Conservation (phyloP, 2,113 vertebrate genomes). For the Nicator chloris region DNA sequence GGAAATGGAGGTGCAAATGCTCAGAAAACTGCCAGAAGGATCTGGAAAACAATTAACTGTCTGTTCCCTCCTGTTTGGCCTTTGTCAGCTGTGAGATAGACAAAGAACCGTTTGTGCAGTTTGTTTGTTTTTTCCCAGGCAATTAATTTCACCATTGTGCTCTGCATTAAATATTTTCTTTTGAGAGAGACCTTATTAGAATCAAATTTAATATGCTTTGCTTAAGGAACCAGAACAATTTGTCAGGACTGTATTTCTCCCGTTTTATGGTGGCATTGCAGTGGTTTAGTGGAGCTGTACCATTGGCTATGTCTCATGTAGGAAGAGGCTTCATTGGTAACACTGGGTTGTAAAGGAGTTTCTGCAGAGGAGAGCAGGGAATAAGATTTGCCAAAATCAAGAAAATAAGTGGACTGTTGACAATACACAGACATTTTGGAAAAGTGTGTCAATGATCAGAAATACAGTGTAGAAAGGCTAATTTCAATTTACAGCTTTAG, state of each 20-base stretch:
- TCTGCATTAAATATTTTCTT: not conserved
- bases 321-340: not conserved
- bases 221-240: not conserved
- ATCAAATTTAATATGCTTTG: not conserved
- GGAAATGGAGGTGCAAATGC: not conserved
- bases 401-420: not conserved
- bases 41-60: slow-evolving; percentile 12
- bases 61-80: not conserved
- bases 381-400: not conserved
- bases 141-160: not conserved
- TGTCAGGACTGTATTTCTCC: not conserved
- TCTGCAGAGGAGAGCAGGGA: not conserved
- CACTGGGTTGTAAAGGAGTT: not conserved
- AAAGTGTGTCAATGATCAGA: not conserved
- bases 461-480: not conserved
- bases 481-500: not conserved
- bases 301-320: rapidly evolving
- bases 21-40: not conserved
- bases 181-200: not conserved
- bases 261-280: not conserved
- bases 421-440: not conserved
- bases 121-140: not conserved
- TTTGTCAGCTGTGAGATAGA: not conserved
- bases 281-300: not conserved
- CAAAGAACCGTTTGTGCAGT: not conserved